phyloP scores from a whole-genome alignment of 1,140 invertebrate genomes.

The Hycleus cichorii region DNA sequence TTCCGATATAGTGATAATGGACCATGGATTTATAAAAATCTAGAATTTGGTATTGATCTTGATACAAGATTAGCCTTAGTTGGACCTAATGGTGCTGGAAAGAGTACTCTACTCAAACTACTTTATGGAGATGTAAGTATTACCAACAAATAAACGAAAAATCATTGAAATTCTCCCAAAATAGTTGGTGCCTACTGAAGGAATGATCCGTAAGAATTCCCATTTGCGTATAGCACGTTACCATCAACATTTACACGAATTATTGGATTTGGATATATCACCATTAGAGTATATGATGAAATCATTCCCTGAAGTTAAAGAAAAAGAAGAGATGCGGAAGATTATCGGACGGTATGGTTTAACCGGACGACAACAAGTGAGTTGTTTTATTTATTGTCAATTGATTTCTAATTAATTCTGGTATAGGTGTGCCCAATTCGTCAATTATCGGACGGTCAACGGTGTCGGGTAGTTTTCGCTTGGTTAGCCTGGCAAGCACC shows the following conservation, averaged over 20 bases:
- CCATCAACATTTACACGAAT: conserved; percentile 97
- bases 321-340: conserved; percentile 98
- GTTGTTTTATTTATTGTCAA: conserved; percentile 33
- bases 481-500: conserved; percentile 94
- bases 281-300: conserved; percentile 99
- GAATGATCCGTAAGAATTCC: conserved; percentile 96
- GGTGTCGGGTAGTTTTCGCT: conserved; percentile 97
- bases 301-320: conserved; percentile 93
- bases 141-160: too few species aligned
- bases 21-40: conserved; percentile 92
- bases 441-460: conserved; percentile 95
- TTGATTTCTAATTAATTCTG: background rate
- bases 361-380: conserved; percentile 83
- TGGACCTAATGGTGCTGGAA: conserved; percentile 97
- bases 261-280: conserved; percentile 89
- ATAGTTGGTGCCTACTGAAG: conserved; percentile 84
- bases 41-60: conserved; percentile 98
- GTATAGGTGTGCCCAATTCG: conserved; percentile 81
- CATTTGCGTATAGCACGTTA: conserved; percentile 96
- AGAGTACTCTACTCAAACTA: conserved; percentile 94
- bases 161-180: too few species aligned
- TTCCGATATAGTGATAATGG: conserved; percentile 85
- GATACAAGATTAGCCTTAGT: conserved; percentile 97
- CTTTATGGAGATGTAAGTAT: conserved; percentile 82
- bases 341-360: conserved; percentile 97